Conservation (phyloP, 1,140 invertebrate species). For the Drosophila setifemur region DNA sequence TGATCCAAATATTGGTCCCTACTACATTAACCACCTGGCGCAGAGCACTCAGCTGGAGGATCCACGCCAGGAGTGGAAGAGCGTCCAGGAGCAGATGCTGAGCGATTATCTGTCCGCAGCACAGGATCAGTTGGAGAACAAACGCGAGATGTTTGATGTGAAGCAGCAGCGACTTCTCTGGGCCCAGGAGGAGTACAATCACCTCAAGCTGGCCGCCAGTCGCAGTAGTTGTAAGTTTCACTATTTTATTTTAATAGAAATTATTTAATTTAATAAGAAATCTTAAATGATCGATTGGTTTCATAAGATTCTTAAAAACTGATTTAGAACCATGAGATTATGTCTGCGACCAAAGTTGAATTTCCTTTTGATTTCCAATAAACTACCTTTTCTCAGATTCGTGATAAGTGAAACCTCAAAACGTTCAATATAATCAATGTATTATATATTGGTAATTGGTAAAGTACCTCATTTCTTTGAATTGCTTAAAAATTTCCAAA, state of each 20-base stretch:
- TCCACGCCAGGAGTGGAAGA: slow-evolving; percentile 96
- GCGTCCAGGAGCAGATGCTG: slow-evolving; percentile 97
- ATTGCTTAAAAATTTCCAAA: too few relatives aligned
- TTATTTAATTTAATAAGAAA: background rate
- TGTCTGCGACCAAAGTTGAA: too few relatives aligned
- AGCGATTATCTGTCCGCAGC: slow-evolving; percentile 97
- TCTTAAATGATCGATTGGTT: too few relatives aligned
- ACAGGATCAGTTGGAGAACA: slow-evolving; percentile 96
- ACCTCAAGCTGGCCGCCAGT: slow-evolving; percentile 92
- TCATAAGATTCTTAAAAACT: too few relatives aligned
- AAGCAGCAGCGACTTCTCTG: slow-evolving; percentile 96
- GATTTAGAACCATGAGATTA: too few relatives aligned
- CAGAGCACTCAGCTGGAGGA: slow-evolving; percentile 98
- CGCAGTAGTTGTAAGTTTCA: slow-evolving; percentile 94
- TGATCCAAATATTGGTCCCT: slow-evolving; percentile 95
- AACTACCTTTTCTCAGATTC: background rate
- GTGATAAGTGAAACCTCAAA: too few relatives aligned
- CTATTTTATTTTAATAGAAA: slow-evolving; percentile 7
- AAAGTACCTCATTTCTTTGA: too few relatives aligned
- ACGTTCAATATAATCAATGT: too few relatives aligned
- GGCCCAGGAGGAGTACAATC: slow-evolving; percentile 97
- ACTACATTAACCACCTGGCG: slow-evolving; percentile 98
- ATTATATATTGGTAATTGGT: too few relatives aligned
- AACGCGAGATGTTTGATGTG: slow-evolving; percentile 97
- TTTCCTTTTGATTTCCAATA: background rate